A percentile compares a stretch with the other conserved stretches of the same genome.
These are phyloP conservation scores for Acronicta leporina DNA, from an alignment of 2,888 invertebrate genomes.

Conservation along the genomic window DNA sequence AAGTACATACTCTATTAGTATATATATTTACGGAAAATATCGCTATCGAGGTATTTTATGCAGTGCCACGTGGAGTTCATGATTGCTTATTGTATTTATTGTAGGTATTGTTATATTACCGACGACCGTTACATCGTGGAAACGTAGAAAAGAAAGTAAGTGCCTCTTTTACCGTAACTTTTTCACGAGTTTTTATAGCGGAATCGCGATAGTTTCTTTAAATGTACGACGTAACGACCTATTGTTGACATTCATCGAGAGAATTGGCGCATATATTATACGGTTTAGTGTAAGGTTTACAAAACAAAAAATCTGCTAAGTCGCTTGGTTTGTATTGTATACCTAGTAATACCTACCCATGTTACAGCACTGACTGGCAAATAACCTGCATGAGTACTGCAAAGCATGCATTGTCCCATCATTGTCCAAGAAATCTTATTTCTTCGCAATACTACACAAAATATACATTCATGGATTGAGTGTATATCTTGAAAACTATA, in stretches of 20 bases:
- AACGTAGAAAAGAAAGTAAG: constrained; percentile 32
- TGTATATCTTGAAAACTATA: too few relatives aligned
- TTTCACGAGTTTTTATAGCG: constrained; percentile 1
- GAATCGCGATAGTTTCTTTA: constrained; percentile 3
- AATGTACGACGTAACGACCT: constrained; percentile 19
- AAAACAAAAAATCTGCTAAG: too few relatives aligned
- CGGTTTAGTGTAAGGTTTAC: neutral
- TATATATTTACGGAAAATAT: neutral
- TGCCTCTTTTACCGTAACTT: constrained; percentile 15
- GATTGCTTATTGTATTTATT: constrained; percentile 30
- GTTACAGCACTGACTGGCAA: too few relatives aligned
- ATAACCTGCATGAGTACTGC: too few relatives aligned
- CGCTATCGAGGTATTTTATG: neutral
- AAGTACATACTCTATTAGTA: neutral
- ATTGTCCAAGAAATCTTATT: too few relatives aligned
- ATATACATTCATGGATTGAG: too few relatives aligned
- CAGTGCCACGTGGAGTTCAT: constrained; percentile 44
- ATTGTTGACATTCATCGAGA: constrained; percentile 16
- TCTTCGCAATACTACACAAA: too few relatives aligned
- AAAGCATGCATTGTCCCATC: too few relatives aligned
- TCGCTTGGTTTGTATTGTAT: too few relatives aligned
- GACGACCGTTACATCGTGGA: constrained; percentile 52
- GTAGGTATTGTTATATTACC: constrained; percentile 46
- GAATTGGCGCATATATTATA: constrained; percentile 18
- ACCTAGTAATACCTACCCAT: too few relatives aligned